Conservation (phyloP, 2,797 vertebrate species). For the Sebastes matsubarae region DNA sequence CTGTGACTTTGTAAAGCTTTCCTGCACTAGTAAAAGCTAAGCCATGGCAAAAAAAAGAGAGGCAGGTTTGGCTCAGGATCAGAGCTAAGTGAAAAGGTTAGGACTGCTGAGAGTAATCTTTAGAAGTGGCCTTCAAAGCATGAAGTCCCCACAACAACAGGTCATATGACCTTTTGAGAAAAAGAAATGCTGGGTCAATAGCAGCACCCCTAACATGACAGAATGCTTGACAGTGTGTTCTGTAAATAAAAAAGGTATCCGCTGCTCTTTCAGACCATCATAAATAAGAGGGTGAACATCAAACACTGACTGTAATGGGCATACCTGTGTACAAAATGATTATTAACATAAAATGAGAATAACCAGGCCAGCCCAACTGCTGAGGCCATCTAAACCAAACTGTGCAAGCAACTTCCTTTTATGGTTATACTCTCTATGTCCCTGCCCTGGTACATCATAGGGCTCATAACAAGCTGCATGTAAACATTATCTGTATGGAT, state of each 20-base stretch:
- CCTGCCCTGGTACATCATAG: constrained; percentile 15
- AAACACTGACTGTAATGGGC: constrained; percentile 1
- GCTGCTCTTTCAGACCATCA: constrained; percentile 1
- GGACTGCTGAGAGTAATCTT: constrained; percentile 81
- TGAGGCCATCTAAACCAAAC: constrained; percentile 59
- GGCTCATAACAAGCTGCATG: constrained; percentile 23
- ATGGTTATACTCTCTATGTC: constrained; percentile 48
- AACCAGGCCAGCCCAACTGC: constrained; percentile 55
- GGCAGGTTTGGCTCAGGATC: constrained; percentile 72
- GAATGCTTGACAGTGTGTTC: constrained; percentile 29
- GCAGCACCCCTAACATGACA: constrained; percentile 55
- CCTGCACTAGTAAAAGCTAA: constrained; percentile 39
- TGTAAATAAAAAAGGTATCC: constrained; percentile 42
- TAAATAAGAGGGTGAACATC: constrained; percentile 13
- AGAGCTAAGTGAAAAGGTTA: constrained; percentile 84
- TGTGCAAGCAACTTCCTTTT: constrained; percentile 71
- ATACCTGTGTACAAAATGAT: constrained; percentile 30
- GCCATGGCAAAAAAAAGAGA: constrained; percentile 45
- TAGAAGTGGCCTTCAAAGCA: constrained; percentile 82
- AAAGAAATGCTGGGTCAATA: constrained; percentile 67
- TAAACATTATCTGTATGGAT: constrained; percentile 4
- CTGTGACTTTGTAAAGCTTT: constrained; percentile 44
- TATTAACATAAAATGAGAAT: constrained; percentile 61
- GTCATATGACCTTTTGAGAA: constrained; percentile 78
- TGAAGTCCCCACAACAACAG: constrained; percentile 70